Percentiles rank a stretch among this genome's conserved stretches.
These are phyloP conservation scores for Actinopyga echinites DNA, from an alignment of 53 echinoderm and acorn worm species.

Conservation along the genomic window DNA sequence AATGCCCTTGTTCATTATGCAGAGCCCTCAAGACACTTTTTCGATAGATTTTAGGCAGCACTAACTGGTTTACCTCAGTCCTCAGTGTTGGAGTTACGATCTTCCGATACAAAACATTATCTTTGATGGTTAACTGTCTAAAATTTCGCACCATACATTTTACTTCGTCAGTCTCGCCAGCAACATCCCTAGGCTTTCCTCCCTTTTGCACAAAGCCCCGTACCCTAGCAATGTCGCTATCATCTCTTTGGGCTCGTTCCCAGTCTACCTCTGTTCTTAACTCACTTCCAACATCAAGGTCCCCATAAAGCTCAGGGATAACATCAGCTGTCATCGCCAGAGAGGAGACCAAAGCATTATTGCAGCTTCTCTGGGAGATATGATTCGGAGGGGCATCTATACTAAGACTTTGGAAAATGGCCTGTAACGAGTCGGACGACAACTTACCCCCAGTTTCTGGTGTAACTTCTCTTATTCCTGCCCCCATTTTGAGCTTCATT, in stretches of 20 bases:
- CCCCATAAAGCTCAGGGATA: background rate
- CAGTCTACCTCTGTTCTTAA: constrained; percentile 9
- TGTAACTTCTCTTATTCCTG: no score
- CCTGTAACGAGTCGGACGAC: no score
- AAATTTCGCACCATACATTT: constrained; percentile 7
- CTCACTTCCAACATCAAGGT: background rate
- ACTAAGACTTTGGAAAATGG: no score
- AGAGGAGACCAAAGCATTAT: background rate
- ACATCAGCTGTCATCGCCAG: constrained; percentile 2
- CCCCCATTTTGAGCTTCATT: background rate
- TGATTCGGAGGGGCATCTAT: no score
- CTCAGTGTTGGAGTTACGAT: background rate
- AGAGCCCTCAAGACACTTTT: constrained; percentile 6
- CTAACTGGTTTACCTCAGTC: constrained; percentile 31
- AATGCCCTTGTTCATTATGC: constrained; percentile 31
- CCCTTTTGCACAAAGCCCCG: background rate
- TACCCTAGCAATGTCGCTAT: background rate
- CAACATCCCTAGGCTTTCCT: background rate
- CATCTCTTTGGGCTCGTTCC: constrained; percentile 12
- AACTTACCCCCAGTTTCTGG: no score
- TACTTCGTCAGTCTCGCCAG: background rate
- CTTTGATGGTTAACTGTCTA: background rate
- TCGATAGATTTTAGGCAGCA: constrained; percentile 40
- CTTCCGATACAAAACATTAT: constrained; percentile 36
- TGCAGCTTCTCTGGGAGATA: no score